Conservation (phyloP, 2,113 vertebrate genomes). For the Neotoma lepida region DNA sequence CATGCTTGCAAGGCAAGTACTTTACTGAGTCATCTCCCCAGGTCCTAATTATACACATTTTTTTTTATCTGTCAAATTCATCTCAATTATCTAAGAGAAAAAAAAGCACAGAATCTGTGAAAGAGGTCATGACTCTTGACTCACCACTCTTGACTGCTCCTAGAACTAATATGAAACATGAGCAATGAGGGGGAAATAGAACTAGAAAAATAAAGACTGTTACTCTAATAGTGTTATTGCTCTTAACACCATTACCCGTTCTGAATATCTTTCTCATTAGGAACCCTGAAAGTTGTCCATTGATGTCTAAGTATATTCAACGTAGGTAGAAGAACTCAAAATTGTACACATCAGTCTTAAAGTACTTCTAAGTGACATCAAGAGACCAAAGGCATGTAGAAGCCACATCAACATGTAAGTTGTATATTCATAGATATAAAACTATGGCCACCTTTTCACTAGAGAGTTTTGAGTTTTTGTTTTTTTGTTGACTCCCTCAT, state of each 20-base stretch:
- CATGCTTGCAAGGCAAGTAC: neutral
- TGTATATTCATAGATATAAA: neutral
- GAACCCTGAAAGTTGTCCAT: neutral
- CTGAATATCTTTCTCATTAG: neutral
- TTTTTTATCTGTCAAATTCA: neutral
- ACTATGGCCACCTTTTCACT: neutral
- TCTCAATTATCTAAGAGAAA: neutral
- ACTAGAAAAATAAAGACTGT: neutral
- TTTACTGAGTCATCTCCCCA: neutral
- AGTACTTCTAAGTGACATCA: conserved; percentile 33
- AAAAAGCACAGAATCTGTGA: neutral
- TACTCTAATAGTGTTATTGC: neutral
- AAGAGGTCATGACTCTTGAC: neutral
- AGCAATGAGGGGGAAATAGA: neutral
- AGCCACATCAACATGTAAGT: neutral
- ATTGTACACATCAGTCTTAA: neutral
- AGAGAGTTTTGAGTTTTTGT: neutral
- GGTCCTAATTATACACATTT: neutral
- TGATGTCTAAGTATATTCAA: neutral
- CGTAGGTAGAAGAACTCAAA: neutral
- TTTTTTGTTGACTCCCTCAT: neutral
- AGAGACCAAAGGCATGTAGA: neutral
- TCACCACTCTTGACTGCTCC: neutral
- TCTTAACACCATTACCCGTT: neutral
- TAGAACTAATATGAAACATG: neutral